A percentile compares a stretch with the other conserved stretches of the same genome.
phyloP scores from a whole-genome alignment of 2,888 invertebrate genomes.

The Diaphora mendica region DNA sequence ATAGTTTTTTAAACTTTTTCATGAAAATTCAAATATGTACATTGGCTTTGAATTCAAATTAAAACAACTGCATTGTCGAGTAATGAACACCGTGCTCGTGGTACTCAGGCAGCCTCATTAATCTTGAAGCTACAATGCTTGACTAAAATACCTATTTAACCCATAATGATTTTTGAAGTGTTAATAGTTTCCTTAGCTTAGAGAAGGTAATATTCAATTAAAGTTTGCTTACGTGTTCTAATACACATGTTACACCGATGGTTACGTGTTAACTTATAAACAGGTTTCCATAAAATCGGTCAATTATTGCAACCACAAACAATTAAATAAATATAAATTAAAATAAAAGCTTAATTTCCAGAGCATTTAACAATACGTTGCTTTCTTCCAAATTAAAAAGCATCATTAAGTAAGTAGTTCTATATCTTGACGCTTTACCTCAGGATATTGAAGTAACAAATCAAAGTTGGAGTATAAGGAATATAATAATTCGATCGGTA shows the following conservation, averaged over 20 bases:
- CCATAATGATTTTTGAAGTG: no score
- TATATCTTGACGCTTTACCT: no score
- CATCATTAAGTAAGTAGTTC: not conserved
- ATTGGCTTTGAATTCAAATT: conserved; percentile 25
- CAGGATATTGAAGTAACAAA: no score
- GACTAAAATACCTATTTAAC: no score
- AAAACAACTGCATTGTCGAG: conserved; percentile 36
- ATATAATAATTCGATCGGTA: no score
- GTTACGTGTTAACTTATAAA: not conserved
- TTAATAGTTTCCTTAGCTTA: no score
- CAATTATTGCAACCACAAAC: not conserved
- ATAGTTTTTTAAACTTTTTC: no score
- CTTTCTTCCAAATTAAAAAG: not conserved
- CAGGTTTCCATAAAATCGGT: not conserved
- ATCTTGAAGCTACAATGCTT: not conserved
- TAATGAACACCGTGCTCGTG: not conserved
- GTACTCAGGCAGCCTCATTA: not conserved
- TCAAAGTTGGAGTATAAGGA: no score
- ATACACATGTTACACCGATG: no score
- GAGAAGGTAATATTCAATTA: no score
- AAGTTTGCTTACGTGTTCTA: no score
- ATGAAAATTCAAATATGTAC: no score
- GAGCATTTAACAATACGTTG: not conserved
- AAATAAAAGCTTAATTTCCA: not conserved
- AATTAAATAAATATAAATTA: not conserved